Percentiles rank a stretch among this genome's conserved stretches.
Conservation (phyloP, 2,113 vertebrate genomes). For the Paradoxurus hermaphroditus region DNA sequence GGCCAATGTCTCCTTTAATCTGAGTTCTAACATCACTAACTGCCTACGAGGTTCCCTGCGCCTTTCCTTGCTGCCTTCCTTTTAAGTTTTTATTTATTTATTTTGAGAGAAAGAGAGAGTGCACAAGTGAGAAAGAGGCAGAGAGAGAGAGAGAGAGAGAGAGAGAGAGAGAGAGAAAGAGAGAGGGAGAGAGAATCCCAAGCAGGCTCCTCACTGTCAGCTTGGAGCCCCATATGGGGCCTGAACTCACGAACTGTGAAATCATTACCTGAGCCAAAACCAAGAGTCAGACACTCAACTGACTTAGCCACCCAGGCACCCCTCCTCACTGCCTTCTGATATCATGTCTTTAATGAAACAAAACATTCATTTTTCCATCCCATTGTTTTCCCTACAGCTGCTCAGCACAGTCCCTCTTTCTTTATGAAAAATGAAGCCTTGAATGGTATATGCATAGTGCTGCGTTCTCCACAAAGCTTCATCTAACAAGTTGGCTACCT, state of each 20-base stretch:
- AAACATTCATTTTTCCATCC: not conserved
- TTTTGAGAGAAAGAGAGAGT: too few species aligned
- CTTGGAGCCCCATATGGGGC: too few species aligned
- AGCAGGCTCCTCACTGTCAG: too few species aligned
- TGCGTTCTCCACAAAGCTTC: not conserved
- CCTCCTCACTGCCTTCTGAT: not conserved
- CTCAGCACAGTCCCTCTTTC: not conserved
- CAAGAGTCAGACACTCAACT: too few species aligned
- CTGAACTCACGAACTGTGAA: too few species aligned
- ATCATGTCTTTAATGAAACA: not conserved
- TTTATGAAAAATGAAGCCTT: conserved; percentile 17
- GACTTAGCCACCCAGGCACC: too few species aligned
- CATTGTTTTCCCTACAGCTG: not conserved
- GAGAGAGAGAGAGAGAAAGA: too few species aligned
- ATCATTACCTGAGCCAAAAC: too few species aligned
- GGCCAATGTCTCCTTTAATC: not conserved
- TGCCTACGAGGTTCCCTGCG: not conserved
- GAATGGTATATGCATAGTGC: not conserved
- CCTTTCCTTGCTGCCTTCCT: not conserved
- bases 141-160: too few species aligned
- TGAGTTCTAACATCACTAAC: conserved; percentile 3
- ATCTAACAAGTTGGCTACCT: not conserved
- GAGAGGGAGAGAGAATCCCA: too few species aligned
- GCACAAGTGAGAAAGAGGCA: too few species aligned
- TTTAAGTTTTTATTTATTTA: not conserved